A percentile compares a stretch with the other conserved stretches of the same genome.
phyloP scores from a whole-genome alignment of 2,113 vertebrate species.

The Cynopterus brachyotis region DNA sequence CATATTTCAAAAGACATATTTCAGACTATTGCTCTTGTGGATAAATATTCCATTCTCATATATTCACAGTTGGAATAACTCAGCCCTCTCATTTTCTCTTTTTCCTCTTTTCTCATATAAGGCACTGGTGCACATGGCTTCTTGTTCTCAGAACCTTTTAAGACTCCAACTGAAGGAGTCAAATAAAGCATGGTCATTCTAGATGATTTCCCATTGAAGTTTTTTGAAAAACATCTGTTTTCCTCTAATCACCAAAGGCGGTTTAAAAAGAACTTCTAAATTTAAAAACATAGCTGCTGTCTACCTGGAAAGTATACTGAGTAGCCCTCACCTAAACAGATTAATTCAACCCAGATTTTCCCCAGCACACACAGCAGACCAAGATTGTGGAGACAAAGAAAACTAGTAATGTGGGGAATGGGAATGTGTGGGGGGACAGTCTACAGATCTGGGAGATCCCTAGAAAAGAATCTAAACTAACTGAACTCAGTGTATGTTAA shows the following conservation, averaged over 20 bases:
- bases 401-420: neutral
- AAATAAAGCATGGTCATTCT: neutral
- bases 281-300: neutral
- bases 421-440: neutral
- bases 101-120: neutral
- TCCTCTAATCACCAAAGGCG: neutral
- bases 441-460: accelerated
- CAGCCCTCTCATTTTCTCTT: neutral
- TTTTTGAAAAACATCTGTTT: neutral
- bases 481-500: neutral
- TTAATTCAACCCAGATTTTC: neutral
- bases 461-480: neutral
- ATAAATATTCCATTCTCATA: neutral
- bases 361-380: neutral
- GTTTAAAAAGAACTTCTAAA: neutral
- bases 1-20: neutral
- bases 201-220: neutral
- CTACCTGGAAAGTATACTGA: neutral
- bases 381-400: neutral
- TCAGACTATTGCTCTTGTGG: neutral
- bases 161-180: neutral
- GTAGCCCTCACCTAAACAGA: neutral
- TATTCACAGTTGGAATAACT: neutral
- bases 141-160: neutral
- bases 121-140: neutral